phyloP scores from a whole-genome alignment of 2,797 vertebrate genomes.

The Mionectes olivaceus region DNA sequence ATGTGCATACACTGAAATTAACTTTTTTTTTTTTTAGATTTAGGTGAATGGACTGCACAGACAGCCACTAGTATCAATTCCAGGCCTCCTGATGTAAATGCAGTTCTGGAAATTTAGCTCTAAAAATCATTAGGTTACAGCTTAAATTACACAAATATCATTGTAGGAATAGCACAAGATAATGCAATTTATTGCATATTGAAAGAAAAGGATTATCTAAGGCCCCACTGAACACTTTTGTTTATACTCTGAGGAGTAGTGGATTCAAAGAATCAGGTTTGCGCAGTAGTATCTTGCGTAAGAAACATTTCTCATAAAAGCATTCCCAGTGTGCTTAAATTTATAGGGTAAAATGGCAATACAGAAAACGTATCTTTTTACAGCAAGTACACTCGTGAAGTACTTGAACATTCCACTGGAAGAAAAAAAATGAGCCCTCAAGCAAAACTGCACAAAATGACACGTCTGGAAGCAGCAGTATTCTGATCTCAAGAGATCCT shows the following conservation, averaged over 20 bases:
- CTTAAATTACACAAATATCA: not conserved
- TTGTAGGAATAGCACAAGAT: not conserved
- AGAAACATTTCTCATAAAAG: not conserved
- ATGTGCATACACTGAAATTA: not conserved
- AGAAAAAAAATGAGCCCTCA: not conserved
- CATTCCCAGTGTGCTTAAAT: not conserved
- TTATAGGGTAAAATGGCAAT: not conserved
- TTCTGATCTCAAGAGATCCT: not conserved
- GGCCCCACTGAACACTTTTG: not conserved
- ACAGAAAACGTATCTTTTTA: not conserved
- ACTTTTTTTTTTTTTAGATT: not conserved
- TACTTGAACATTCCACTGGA: not conserved
- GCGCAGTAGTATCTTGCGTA: not conserved
- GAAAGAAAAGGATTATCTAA: not conserved
- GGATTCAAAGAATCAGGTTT: not conserved
- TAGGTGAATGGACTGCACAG: not conserved
- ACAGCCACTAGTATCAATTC: not conserved
- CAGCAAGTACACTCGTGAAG: not conserved
- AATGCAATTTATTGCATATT: not conserved
- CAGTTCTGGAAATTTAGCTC: not conserved
- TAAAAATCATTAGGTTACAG: not conserved
- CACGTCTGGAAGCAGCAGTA: not conserved
- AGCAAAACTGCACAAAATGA: not conserved
- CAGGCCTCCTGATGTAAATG: not conserved
- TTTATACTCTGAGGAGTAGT: not conserved